Evolutionary conservation across 2,888 invertebrate species (phyloP).

Genomic region (Copidosoma aretas): DNA sequence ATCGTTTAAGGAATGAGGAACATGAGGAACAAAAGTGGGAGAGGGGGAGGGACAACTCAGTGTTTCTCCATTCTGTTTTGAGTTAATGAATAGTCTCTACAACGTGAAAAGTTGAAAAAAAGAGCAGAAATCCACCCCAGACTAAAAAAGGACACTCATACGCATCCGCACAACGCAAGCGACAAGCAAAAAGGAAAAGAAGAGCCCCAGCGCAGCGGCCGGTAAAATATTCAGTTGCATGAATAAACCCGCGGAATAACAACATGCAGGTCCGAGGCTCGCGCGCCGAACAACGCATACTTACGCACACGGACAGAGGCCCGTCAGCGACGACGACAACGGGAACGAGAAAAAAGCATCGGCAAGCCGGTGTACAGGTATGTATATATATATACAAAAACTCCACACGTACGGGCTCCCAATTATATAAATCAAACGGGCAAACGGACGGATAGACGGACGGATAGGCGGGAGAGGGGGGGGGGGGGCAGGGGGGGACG

Average conservation of each 20-base stretch:
- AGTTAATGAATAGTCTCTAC: no score
- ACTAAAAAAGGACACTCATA: no score
- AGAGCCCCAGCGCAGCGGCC: background rate
- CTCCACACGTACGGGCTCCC: background rate
- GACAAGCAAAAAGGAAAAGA: no score
- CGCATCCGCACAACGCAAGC: no score
- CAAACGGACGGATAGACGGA: background rate
- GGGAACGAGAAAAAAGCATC: no score
- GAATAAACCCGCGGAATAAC: background rate
- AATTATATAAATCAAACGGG: conserved; percentile 32
- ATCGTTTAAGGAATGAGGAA: no score
- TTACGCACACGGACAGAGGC: background rate
- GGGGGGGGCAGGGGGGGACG: background rate
- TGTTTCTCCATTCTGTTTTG: no score
- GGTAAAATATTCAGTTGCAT: background rate
- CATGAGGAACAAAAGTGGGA: no score
- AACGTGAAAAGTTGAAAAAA: no score
- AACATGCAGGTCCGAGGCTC: background rate
- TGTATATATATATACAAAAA: background rate
- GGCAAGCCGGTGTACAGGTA: conserved; percentile 1
- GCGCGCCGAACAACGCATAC: background rate
- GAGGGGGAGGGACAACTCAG: no score
- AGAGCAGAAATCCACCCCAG: no score
- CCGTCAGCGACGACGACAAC: no score
- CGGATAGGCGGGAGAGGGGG: background rate